Percentiles rank a stretch among this genome's conserved stretches.
Conservation (phyloP, 2,797 vertebrate genomes). For the Anguilla obscura region DNA sequence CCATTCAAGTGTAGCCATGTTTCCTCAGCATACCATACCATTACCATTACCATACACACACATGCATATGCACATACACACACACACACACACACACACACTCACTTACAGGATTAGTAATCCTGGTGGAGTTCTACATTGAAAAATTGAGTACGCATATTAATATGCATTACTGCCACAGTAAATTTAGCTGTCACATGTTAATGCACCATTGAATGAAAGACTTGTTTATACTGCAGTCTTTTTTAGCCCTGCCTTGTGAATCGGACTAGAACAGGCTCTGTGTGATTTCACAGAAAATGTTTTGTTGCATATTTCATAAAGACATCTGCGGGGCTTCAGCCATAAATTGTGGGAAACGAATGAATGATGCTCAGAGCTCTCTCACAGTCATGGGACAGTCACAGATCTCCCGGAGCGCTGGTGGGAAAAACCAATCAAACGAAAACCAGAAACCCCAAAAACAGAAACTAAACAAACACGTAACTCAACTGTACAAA, state of each 20-base stretch:
- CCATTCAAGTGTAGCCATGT: neutral
- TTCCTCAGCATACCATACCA: neutral
- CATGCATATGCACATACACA: neutral
- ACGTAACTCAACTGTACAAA: neutral
- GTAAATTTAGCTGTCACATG: conserved; percentile 39
- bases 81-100: conserved; percentile 17
- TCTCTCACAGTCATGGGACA: neutral
- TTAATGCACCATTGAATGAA: conserved; percentile 37
- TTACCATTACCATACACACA: neutral
- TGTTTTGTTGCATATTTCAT: conserved; percentile 45
- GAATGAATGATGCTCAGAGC: conserved; percentile 35
- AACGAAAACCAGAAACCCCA: neutral
- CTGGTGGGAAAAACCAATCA: conserved; percentile 12
- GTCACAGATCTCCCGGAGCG: neutral
- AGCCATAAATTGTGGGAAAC: conserved; percentile 40
- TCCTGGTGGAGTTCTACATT: conserved; percentile 30
- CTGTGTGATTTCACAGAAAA: conserved; percentile 41
- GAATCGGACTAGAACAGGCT: conserved; percentile 48
- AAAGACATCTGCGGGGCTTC: conserved; percentile 32
- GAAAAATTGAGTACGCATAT: conserved; percentile 41
- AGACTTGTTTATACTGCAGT: conserved; percentile 40
- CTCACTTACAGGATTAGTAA: conserved; percentile 27
- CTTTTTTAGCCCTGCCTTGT: conserved; percentile 33
- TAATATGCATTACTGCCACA: conserved; percentile 43
- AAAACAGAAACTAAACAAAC: neutral